These are phyloP conservation scores for Alouatta palliata DNA, from an alignment of 2,113 vertebrate genomes.

Conservation along the genomic window DNA sequence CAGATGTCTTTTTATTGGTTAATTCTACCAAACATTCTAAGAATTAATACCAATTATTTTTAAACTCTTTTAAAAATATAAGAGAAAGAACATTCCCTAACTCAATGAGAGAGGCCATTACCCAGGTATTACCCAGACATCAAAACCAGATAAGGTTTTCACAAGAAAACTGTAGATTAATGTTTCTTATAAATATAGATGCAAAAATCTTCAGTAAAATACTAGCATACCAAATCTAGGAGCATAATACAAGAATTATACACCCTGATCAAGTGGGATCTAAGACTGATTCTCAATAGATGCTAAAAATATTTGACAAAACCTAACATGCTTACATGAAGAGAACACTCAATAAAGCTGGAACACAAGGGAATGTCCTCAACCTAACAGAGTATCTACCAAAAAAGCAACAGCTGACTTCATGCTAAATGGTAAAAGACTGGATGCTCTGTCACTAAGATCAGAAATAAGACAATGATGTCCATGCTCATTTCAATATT, in stretches of 20 bases:
- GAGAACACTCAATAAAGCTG: neutral
- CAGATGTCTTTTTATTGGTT: neutral
- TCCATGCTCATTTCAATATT: neutral
- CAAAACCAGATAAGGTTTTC: neutral
- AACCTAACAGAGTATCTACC: neutral
- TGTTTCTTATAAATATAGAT: neutral
- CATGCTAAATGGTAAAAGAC: neutral
- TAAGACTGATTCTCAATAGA: neutral
- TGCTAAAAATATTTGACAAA: neutral
- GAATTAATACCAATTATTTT: neutral
- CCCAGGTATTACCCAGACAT: neutral
- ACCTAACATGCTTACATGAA: neutral
- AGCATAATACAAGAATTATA: neutral
- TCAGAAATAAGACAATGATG: neutral
- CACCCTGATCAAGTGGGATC: neutral
- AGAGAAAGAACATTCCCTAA: neutral
- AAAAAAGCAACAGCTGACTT: neutral
- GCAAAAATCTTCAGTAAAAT: neutral
- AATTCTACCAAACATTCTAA: neutral
- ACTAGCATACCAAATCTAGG: neutral
- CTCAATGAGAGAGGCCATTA: neutral
- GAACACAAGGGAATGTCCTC: neutral
- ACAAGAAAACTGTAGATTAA: neutral
- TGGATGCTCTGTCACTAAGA: neutral
- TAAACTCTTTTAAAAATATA: neutral